These are phyloP conservation scores for Cephus spinipes DNA, from an alignment of 2,888 invertebrate genomes.

Conservation along the genomic window DNA sequence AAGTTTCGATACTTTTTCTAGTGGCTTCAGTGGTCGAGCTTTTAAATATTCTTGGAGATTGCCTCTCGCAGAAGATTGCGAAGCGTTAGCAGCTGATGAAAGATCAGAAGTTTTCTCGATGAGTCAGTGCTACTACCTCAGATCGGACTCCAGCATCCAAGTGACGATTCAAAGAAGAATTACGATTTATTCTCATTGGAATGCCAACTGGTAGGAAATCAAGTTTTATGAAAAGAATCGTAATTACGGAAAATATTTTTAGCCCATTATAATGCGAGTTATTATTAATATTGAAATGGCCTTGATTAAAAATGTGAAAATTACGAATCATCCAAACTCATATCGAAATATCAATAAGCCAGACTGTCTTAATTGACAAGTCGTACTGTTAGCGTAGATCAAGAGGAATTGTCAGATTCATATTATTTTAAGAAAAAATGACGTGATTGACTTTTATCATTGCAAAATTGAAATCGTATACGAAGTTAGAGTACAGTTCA, in stretches of 20 bases:
- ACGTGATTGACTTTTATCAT: too few relatives aligned
- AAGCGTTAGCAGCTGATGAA: not conserved
- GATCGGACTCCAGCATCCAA: not conserved
- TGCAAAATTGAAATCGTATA: too few relatives aligned
- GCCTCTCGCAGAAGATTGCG: not conserved
- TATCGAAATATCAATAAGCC: not conserved
- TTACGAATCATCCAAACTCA: not conserved
- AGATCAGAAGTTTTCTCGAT: not conserved
- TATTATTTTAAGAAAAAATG: too few relatives aligned
- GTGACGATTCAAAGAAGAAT: not conserved
- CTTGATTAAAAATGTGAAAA: not conserved
- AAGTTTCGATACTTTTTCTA: conserved; percentile 15
- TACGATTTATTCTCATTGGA: not conserved
- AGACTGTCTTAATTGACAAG: not conserved
- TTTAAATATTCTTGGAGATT: conserved; percentile 13
- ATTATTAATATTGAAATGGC: not conserved
- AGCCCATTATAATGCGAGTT: not conserved
- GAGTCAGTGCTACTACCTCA: not conserved
- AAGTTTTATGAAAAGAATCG: not conserved
- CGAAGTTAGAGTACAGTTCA: too few relatives aligned
- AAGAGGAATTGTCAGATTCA: too few relatives aligned
- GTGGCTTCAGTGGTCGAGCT: conserved; percentile 4
- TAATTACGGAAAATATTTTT: not conserved
- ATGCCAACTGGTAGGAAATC: not conserved
- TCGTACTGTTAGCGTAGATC: too few relatives aligned